Percentiles rank a stretch among this genome's conserved stretches.
Conservation (phyloP, 1,140 invertebrate genomes). For the Episyrphus balteatus region DNA sequence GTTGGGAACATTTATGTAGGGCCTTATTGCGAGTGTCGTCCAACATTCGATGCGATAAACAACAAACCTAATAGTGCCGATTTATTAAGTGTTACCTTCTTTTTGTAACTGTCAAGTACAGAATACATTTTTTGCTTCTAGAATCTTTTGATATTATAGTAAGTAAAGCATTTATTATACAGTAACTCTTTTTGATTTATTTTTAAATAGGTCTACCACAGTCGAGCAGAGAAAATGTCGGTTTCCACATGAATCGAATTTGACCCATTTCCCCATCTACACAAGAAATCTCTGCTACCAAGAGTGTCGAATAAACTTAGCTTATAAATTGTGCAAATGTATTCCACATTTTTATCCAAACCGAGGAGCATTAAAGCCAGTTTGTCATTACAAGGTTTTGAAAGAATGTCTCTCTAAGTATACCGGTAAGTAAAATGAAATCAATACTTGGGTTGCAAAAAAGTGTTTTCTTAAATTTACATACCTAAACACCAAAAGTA, state of each 20-base stretch:
- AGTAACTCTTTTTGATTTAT: neutral
- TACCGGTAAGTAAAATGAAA: conserved; percentile 10
- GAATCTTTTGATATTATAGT: too few relatives aligned
- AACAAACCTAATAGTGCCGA: too few relatives aligned
- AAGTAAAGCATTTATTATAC: too few relatives aligned
- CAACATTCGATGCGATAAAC: too few relatives aligned
- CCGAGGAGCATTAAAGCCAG: conserved; percentile 22
- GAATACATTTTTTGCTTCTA: too few relatives aligned
- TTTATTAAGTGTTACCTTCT: too few relatives aligned
- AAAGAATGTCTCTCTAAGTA: conserved; percentile 20
- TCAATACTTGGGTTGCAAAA: neutral
- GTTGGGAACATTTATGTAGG: too few relatives aligned
- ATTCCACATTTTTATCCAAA: conserved; percentile 48
- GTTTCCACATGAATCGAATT: conserved; percentile 47
- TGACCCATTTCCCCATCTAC: conserved; percentile 49
- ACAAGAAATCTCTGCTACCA: conserved; percentile 51
- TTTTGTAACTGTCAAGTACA: too few relatives aligned
- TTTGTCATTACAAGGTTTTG: conserved; percentile 22
- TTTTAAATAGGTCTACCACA: conserved; percentile 13
- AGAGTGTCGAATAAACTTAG: conserved; percentile 49
- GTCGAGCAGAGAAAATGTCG: conserved; percentile 37
- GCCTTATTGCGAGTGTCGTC: too few relatives aligned
- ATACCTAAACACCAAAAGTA: conserved; percentile 20
- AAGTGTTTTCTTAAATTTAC: conserved; percentile 7
- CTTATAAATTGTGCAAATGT: conserved; percentile 47